Evolutionary conservation across 2,113 vertebrate genomes (phyloP), one percentile per base, ranked within the genome.

Genomic region (Probosciger aterrimus): DNA sequence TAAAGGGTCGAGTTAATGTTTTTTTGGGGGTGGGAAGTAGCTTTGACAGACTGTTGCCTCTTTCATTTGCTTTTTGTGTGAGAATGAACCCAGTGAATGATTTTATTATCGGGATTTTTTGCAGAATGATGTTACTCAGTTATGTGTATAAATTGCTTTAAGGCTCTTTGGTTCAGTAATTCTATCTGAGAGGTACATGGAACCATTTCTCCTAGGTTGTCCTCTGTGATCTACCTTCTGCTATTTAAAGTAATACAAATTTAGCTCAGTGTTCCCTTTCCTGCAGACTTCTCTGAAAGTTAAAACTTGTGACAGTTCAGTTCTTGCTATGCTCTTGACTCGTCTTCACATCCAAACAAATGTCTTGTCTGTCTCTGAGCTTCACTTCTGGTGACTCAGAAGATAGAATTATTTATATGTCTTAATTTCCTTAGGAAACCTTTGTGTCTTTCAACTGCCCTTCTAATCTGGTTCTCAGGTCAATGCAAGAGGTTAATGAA

Each of bases 221-320:
- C 86, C 88, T 92, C 79, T 81, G 5, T 60, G 64, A 86, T 7
- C 46, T 62, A 37, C 83, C 73, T 81, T 71, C 78, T 90, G 78
- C 94, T 96, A 76, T 96, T 96, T 95, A 63, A 87, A 59, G 92
- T 10, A 88, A 6, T 31, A 65, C 75, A 70, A 18, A 86, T 92
- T 91, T 92, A 94, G 90, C 87, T 93, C 82, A 0, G 4, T 16
- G 52, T 90, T 94, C 71, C 85, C 68, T 93, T 91, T 94, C 82
- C 75, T 1, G 4, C 94, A 92, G 74, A 17, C 68, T 90, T 19
- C 70, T 83, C 78, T 85, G 84, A 31, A 92, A 88, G 59, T 49
- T 80, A 37, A 49, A 82, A 57, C 80, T 25, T 73, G 37, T 88
- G 86, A 60, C 90, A 96, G 47, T 82, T 93, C 0, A 19, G 79